Evolutionary conservation across 2,797 vertebrate species (phyloP).

Genomic region (Aldrovandia affinis): DNA sequence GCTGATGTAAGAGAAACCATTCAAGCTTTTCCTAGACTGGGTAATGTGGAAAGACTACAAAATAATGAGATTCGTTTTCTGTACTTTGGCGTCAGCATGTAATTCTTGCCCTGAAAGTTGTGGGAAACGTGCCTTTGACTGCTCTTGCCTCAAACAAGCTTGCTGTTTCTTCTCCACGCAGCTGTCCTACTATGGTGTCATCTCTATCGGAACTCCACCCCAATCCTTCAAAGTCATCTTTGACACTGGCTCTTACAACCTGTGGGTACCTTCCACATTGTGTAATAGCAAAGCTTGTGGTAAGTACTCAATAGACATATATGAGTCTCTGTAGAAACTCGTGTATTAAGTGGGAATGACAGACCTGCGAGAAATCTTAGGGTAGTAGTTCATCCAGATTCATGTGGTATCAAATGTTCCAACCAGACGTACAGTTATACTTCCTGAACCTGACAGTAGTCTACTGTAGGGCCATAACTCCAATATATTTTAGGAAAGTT

Average conservation of each 20-base stretch:
- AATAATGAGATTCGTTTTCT: no score
- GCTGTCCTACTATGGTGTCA: constrained; percentile 50
- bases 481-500: not conserved
- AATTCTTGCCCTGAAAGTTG: no score
- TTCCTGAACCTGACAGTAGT: not conserved
- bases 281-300: constrained; percentile 42
- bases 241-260: constrained; percentile 54
- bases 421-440: no score
- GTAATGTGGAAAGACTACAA: no score
- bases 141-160: no score
- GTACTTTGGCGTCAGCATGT: no score
- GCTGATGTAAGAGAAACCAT: constrained; percentile 37
- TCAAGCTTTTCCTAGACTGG: no score
- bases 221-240: constrained; percentile 54
- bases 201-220: constrained; percentile 50
- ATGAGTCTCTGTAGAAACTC: no score
- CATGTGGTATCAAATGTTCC: no score
- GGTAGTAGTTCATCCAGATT: no score
- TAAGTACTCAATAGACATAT: constrained; percentile 23
- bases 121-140: not conserved
- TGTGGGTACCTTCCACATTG: constrained; percentile 49
- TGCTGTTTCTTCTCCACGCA: constrained; percentile 15
- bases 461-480: not conserved
- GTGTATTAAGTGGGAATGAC: not conserved
- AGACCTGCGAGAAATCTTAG: not conserved